Evolutionary conservation across 2,888 invertebrate genomes (phyloP).

Genomic region (Nephrotoma flavescens): DNA sequence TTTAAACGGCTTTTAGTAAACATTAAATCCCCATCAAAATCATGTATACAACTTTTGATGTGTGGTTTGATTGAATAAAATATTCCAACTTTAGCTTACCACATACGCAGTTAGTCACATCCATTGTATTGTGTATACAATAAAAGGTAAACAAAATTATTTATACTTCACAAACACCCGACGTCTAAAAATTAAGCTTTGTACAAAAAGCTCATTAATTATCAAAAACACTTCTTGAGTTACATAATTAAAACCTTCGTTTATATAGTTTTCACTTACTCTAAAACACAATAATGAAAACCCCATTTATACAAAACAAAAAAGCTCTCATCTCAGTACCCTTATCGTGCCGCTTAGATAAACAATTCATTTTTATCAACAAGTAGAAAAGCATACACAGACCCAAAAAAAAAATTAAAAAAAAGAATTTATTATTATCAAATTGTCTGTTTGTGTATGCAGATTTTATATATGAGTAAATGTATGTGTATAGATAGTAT

Average conservation of each 20-base stretch:
- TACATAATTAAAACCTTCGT: background rate
- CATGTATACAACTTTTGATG: no score
- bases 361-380: background rate
- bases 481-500: background rate
- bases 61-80: no score
- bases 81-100: no score
- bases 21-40: no score
- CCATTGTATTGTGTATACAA: no score
- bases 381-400: background rate
- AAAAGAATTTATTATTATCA: background rate
- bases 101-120: no score
- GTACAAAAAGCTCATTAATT: background rate
- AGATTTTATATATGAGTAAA: background rate
- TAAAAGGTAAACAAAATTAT: no score
- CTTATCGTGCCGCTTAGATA: background rate
- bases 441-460: background rate
- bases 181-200: background rate
- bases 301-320: background rate
- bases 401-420: background rate
- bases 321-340: background rate
- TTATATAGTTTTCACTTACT: background rate
- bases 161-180: background rate
- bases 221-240: background rate
- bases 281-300: background rate
- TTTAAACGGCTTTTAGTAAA: no score